These are phyloP conservation scores for Hymenochirus boettgeri DNA, from an alignment of 2,113 vertebrate genomes.

Conservation along the genomic window DNA sequence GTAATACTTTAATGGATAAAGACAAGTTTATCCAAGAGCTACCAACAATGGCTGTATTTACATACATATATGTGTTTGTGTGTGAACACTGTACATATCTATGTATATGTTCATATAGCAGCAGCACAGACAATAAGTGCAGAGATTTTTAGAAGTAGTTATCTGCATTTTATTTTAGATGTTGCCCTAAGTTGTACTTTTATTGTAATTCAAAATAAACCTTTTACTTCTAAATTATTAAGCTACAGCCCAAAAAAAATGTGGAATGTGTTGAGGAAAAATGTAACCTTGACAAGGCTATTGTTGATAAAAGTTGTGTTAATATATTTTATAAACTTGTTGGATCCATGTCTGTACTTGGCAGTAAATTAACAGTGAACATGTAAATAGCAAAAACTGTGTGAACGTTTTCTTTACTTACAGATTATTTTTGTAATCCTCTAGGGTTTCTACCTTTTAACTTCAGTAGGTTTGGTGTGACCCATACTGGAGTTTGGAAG, in stretches of 20 bases:
- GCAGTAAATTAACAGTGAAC: neutral
- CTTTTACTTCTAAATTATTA: constrained; percentile 23
- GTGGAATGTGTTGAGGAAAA: constrained; percentile 12
- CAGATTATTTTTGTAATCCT: neutral
- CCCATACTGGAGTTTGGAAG: neutral
- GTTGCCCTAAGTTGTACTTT: neutral
- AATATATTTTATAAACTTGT: neutral
- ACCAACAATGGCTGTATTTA: too few relatives aligned
- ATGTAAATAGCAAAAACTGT: constrained; percentile 1
- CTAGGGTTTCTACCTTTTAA: neutral
- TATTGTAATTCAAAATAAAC: neutral
- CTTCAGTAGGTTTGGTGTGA: neutral
- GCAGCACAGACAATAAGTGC: too few relatives aligned
- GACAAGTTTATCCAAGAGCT: too few relatives aligned
- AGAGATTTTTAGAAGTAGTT: too few relatives aligned
- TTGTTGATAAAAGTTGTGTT: neutral
- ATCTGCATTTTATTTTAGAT: too few relatives aligned
- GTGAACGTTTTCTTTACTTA: constrained; percentile 1
- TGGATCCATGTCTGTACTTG: neutral
- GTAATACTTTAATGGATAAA: too few relatives aligned
- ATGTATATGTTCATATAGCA: too few relatives aligned
- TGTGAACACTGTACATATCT: too few relatives aligned
- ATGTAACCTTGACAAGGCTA: neutral
- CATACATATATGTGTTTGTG: too few relatives aligned
- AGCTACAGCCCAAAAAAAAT: constrained; percentile 36